Percentiles rank a stretch among this genome's conserved stretches.
Conservation (phyloP, 2,888 invertebrate genomes). For the Epirrita christyi region DNA sequence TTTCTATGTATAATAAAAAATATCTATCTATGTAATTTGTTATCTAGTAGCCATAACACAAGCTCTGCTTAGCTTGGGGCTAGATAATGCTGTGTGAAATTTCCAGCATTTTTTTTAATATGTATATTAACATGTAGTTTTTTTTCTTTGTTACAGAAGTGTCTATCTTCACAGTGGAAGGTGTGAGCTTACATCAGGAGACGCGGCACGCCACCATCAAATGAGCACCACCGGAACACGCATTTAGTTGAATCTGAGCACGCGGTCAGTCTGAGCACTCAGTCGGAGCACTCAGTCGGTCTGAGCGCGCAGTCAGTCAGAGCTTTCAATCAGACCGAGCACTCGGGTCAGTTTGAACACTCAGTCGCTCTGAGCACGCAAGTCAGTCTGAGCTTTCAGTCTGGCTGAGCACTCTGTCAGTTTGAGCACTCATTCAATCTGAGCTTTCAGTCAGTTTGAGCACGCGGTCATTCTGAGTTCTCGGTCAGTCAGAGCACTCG, state of each 20-base stretch:
- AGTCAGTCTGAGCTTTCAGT: not conserved
- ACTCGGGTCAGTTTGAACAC: not conserved
- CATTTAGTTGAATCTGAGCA: slow-evolving; percentile 57
- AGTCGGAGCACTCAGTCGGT: not conserved
- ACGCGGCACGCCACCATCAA: slow-evolving; percentile 85
- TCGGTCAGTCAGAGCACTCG: slow-evolving; percentile 34
- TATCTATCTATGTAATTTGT: no score
- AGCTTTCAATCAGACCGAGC: not conserved
- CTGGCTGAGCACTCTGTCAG: slow-evolving; percentile 34
- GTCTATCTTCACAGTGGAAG: slow-evolving; percentile 98
- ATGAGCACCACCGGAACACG: slow-evolving; percentile 55
- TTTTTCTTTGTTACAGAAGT: slow-evolving; percentile 89
- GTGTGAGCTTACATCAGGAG: slow-evolving; percentile 94
- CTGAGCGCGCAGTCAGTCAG: not conserved
- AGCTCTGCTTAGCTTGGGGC: no score
- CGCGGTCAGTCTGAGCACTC: slow-evolving; percentile 18
- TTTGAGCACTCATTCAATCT: not conserved
- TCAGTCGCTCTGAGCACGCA: not conserved
- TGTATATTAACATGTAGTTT: no score
- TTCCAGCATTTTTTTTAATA: no score
- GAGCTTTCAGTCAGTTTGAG: not conserved
- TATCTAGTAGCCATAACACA: no score
- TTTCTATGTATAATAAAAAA: no score
- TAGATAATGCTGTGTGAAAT: no score
- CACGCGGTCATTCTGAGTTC: not conserved